phyloP scores from a whole-genome alignment of 2,888 invertebrate species.

The Catocala sponsa region DNA sequence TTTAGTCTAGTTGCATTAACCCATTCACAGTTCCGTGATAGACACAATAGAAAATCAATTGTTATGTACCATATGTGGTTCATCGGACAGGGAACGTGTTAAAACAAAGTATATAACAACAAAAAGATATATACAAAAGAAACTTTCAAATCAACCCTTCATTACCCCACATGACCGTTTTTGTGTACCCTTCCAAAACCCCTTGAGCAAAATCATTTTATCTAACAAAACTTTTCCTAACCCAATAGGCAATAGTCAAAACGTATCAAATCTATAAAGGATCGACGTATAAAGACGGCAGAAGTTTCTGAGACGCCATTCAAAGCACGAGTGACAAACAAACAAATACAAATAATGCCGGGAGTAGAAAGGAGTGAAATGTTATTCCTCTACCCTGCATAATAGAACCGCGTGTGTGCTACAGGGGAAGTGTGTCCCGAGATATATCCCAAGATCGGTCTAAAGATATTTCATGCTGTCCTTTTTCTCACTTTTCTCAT shows the following conservation, averaged over 20 bases:
- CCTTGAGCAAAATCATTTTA: not conserved
- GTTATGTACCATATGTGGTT: too few relatives aligned
- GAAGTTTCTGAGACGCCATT: slow-evolving; percentile 30
- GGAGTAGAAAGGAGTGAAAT: slow-evolving; percentile 71
- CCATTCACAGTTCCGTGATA: too few relatives aligned
- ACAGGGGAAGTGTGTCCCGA: slow-evolving; percentile 20
- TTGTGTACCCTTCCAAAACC: too few relatives aligned
- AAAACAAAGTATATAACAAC: too few relatives aligned
- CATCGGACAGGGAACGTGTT: too few relatives aligned
- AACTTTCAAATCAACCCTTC: too few relatives aligned
- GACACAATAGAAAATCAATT: too few relatives aligned
- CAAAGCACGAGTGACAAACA: slow-evolving; percentile 59
- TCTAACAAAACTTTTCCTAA: slow-evolving; percentile 3
- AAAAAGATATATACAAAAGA: too few relatives aligned
- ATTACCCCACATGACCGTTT: too few relatives aligned
- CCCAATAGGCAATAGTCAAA: slow-evolving; percentile 2
- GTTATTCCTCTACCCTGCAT: slow-evolving; percentile 70
- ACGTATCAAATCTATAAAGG: slow-evolving; percentile 16
- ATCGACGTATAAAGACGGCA: slow-evolving; percentile 16
- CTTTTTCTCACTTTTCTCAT: too few relatives aligned
- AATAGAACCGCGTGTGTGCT: slow-evolving; percentile 60
- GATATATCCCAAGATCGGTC: slow-evolving; percentile 38
- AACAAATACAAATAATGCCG: slow-evolving; percentile 71
- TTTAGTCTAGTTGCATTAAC: too few relatives aligned
- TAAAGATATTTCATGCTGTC: slow-evolving; percentile 18